Conservation (phyloP, 2,797 vertebrate genomes). For the Tadarida brasiliensis region DNA sequence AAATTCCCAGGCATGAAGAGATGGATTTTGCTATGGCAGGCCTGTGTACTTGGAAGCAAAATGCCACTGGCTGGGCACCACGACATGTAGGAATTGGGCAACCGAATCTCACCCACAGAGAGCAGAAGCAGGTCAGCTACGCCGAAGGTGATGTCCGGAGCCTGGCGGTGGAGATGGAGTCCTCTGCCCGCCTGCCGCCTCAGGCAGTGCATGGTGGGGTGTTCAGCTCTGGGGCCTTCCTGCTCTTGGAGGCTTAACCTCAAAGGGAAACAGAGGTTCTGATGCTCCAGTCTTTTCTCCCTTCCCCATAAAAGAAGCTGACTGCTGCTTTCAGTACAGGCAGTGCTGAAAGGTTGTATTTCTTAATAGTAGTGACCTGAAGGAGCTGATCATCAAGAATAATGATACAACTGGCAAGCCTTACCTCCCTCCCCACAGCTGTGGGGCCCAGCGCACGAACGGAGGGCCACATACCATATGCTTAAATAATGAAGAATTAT, state of each 20-base stretch:
- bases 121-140: background rate
- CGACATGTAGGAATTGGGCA: background rate
- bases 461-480: background rate
- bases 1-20: background rate
- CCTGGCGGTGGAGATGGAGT: rapidly evolving
- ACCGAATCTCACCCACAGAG: background rate
- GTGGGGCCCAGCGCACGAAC: background rate
- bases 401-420: background rate
- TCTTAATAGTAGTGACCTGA: background rate
- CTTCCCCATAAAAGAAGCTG: background rate
- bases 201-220: no score
- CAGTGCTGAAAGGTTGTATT: background rate
- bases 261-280: background rate
- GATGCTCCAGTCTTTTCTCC: background rate
- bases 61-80: background rate
- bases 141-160: background rate
- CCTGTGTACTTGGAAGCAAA: background rate
- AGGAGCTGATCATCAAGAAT: background rate
- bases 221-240: background rate
- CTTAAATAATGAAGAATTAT: slow-evolving; percentile 49
- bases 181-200: background rate
- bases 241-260: background rate
- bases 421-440: background rate
- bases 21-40: background rate
- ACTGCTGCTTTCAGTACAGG: background rate